Evolutionary conservation across 2,113 vertebrate genomes (phyloP), one percentile per base, ranked within the genome.

Genomic region (Phocoena phocoena): DNA sequence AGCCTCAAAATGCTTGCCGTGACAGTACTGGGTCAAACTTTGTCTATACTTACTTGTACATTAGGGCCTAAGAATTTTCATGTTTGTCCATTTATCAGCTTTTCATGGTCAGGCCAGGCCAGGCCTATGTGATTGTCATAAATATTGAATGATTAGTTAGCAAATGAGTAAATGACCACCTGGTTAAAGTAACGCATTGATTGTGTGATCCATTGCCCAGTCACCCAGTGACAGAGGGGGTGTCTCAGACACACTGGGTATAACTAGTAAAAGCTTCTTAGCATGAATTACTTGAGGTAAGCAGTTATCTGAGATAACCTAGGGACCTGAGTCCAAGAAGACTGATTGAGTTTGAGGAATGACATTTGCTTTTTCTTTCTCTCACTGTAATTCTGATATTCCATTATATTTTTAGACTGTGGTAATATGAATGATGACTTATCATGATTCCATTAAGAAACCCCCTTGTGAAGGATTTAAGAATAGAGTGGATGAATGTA

Each of bases 371-470:
- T 90, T 82, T n/a, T 65, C 60, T 89, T 13, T 25, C 44, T 47
- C 12, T 74, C n/a, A 36, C 6, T 63, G 5, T 28, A 44, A 70
- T 83, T 82, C 47, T n/a, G 36, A 74, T 87, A 36, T 26, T 80
- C 31, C 1, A 36, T 88, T 62, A 3, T 70, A 21, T 74, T 84
- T 65, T 90, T 53, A 76, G 11, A 60, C 8, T 79, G 36, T 60
- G n/a, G 38, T 41, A 36, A 62, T 21, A 9, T 65, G 13, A 89
- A 60, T 11, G 5, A 44, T 62, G 60, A 47, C 3, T 86, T 76
- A 31, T 12, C 36, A 26, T 53, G 23, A 92, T 76, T 92, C 67
- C 50, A 71, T 77, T 76, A 58, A 86, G 60, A 91, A 88, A 70
- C 0, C 11, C 33, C 21, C 14, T 89, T 12, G 23, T 41, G 71